Base-by-base conservation (phyloP, 92 coral and sea anemone species). In the Epizoanthus ramosus region DNA sequence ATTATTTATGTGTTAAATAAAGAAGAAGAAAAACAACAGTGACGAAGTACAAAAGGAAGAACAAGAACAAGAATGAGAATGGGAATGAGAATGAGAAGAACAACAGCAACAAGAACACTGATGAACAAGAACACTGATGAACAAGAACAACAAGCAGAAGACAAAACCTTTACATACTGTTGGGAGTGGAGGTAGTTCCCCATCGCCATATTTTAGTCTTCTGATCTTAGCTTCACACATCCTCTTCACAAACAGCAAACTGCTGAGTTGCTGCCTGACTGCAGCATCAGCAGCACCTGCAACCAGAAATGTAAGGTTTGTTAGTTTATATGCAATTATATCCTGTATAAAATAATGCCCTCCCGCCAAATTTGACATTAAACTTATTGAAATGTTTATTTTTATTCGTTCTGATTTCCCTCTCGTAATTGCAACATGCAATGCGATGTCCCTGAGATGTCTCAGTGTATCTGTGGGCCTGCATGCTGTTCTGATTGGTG, bases 231-330 rank as follows among this genome's bases (percentile, higher is more conserved):
- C 98, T 83, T 91, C 97, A 77, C 98, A 95, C 17, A 95, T 91
- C 39, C 89, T 95, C 89, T 81, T 85, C 8, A 93, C 98, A 85
- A 91, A 95, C 90, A 95, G 71, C 79, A 95, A 86, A 84, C 98
- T 93, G 75, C 98, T 92, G 35, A 95, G 89, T 66, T 95, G 98
- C 70, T 95, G 98, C 37, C 98, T 86, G 24, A 93, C 95, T 12
- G 98, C 92, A 61, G 91, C 95, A 83, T 87, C 98, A 57, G 98
- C 98, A 18, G 93, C 98, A 81, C 86, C 98, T 91, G 47, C 3
- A 54, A 57, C 18, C 65, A 72, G 41, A 53, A 39, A 22, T 54
- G 0, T 0, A 50, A 66, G 21, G 24, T 17, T 75, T 57, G 9
- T 18, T 71, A 57, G 57, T 14, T 71, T 8, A n/a, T 28, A 2